Evolutionary conservation across 2,113 vertebrate genomes (phyloP), one percentile per base, ranked within the genome.

Genomic region (Xenopus tropicalis): DNA sequence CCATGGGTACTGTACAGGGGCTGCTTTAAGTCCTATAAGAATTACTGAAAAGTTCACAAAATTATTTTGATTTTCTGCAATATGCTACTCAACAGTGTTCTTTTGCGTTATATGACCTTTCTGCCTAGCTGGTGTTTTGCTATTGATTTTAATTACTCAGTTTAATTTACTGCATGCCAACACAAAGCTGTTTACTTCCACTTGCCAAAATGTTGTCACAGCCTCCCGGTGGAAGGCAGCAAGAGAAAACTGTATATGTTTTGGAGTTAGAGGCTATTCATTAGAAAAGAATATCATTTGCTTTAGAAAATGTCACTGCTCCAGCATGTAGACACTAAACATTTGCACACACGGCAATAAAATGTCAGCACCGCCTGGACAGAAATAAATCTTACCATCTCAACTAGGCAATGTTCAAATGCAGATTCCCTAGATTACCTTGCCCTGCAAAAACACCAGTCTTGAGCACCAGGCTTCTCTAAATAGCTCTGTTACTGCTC

Each of bases 101-200:
- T 89, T 84, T 86, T 88, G 82, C 87, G 78, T 86, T 88, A 81
- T 85, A 84, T 93, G 93, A 96, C 94, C 94, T 97, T 96, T 94
- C 88, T 92, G 86, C 87, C 89, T 88, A 85, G 91, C 91, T 88
- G 87, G 88, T 93, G 87, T 94, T 91, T 90, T 86, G 87, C 89
- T 94, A 96, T 96, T 95, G 94, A 98, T 97, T 98, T 97, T 96
- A 97, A 97, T 98, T 95, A 93, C 78, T 85, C 85, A 86, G 87
- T 90, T 89, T 91, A 91, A 91, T 92, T 91, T 91, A 92, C 86
- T 88, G 89, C 87, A 85, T 90, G 91, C 91, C 89, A 88, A 92
- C 86, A 88, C 86, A 86, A 90, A 90, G 86, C 91, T 91, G 91
- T 88, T 92, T 90, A 91, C 88, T 89, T 84, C 79, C 85, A 93